Base-by-base conservation (phyloP, 1,140 invertebrate genomes). In the Micrasema longulum region DNA sequence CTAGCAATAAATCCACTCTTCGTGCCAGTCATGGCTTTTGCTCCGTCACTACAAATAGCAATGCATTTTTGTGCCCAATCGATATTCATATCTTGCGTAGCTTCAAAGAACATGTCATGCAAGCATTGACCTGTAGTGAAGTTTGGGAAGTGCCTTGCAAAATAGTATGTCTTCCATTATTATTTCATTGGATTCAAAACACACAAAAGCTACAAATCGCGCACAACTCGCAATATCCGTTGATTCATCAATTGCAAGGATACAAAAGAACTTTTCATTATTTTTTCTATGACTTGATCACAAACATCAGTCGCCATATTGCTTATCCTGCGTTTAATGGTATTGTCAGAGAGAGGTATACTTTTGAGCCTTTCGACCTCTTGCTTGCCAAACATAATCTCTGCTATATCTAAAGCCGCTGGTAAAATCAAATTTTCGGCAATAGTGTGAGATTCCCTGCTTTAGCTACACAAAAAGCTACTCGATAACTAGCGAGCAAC, bases 241-340 rank as follows among this genome's bases (percentile, higher is more conserved):
- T n/a, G 11, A 43, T 43, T 43, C 41, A 43, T 43, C 41, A 43
- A 43, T 16, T 43, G 41, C 14, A 43, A 43, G 41, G 41, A 11
- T 16, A 43, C 41, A 43, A 43, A 43, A 43, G 41, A n/a, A 43
- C 41, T 43, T 43, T 22, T 22, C 18, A 18, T 50, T 50, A 50
- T 55, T 55, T 31, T 31, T 31, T 31, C 26, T 11, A 43, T 43
- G 41, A 43, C 41, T 43, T 43, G 41, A 43, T 43, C 41, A 43
- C 41, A 11, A 43, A 43, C 41, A 16, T 43, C 41, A 43, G 41
- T 43, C 41, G 41, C 41, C 41, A 43, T 43, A 43, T 43, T 16
- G 41, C 41, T 43, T 43, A 43, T 43, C 41, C 41, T 43, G 41
- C 41, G 41, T 43, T 43, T 2, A 31, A 31, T 31, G 26, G 26